Evolutionary conservation across 2,888 invertebrate genomes (phyloP).

Genomic region (Tricholauxania praeusta): DNA sequence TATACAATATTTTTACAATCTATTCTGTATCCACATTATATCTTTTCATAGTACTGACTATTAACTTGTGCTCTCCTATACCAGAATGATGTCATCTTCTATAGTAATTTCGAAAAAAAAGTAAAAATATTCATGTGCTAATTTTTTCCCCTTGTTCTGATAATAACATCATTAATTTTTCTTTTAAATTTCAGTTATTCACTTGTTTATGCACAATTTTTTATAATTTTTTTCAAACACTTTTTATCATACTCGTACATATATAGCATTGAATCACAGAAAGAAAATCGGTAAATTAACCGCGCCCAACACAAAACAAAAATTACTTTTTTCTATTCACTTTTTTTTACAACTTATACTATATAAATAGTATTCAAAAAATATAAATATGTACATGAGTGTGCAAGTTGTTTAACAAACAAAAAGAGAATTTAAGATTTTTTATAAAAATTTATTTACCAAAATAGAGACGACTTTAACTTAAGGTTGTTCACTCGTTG

Average conservation of each 20-base stretch:
- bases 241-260: background rate
- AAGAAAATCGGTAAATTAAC: slow-evolving; percentile 6
- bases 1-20: too few relatives aligned
- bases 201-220: background rate
- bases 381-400: slow-evolving; percentile 18
- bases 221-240: background rate
- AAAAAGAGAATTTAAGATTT: slow-evolving; percentile 15
- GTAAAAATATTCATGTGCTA: too few relatives aligned
- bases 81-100: too few relatives aligned
- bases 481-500: slow-evolving; percentile 41
- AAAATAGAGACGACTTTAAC: slow-evolving; percentile 38
- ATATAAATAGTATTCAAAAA: slow-evolving; percentile 15
- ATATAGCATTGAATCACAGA: background rate
- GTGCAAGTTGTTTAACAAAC: slow-evolving; percentile 26
- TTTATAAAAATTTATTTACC: slow-evolving; percentile 47
- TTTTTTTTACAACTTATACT: slow-evolving; percentile 14
- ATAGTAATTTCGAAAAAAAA: too few relatives aligned
- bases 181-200: background rate
- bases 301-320: slow-evolving; percentile 23
- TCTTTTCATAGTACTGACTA: too few relatives aligned
- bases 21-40: too few relatives aligned
- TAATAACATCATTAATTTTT: too few relatives aligned
- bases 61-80: too few relatives aligned
- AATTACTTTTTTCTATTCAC: slow-evolving; percentile 15
- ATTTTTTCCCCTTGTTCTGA: too few relatives aligned